Evolutionary conservation across 1,140 invertebrate species (phyloP).

Genomic region (Ceratina japonica): DNA sequence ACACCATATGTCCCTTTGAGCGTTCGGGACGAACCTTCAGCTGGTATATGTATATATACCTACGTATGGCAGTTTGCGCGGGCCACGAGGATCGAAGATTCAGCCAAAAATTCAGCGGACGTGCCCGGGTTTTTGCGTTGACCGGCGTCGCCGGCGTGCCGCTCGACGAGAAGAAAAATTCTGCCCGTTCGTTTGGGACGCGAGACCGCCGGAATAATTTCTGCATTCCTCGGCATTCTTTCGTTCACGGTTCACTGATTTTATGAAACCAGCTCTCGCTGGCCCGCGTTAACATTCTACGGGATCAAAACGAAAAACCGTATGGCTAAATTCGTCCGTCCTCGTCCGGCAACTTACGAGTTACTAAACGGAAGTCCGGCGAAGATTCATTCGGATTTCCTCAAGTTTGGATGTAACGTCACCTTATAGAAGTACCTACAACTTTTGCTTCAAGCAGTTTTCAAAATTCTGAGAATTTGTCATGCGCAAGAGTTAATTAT

Average conservation of each 20-base stretch:
- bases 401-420: no score
- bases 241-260: constrained; percentile 62
- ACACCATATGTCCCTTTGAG: not conserved
- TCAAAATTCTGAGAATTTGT: no score
- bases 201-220: constrained; percentile 56
- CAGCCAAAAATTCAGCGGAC: constrained; percentile 51
- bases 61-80: constrained; percentile 14
- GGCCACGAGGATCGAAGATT: constrained; percentile 36
- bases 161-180: constrained; percentile 52
- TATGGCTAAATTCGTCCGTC: not conserved
- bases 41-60: not conserved
- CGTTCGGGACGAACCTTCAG: constrained; percentile 3
- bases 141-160: constrained; percentile 26
- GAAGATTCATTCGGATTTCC: no score
- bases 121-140: constrained; percentile 46
- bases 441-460: no score
- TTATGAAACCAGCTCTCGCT: constrained; percentile 48
- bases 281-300: not conserved
- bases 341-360: not conserved
- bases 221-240: constrained; percentile 62
- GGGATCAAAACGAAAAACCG: constrained; percentile 7
- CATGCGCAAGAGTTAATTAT: no score
- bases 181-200: constrained; percentile 33
- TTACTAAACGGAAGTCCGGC: not conserved
- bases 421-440: no score